Evolutionary conservation across 53 echinoderm and acorn worm species (phyloP).

Genomic region (Henricia sp.): DNA sequence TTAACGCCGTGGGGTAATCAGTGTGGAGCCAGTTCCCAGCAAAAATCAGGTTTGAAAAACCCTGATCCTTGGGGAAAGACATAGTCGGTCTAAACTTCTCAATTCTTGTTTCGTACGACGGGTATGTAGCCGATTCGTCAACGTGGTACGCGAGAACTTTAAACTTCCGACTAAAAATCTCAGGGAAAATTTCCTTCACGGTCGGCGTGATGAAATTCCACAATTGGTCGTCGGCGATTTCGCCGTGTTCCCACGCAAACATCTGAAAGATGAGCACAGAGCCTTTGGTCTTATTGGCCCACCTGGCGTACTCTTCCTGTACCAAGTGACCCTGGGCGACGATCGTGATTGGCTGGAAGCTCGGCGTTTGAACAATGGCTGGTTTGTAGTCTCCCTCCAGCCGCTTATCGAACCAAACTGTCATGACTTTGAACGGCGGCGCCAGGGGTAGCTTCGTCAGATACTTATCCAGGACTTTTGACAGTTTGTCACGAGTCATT

Average conservation of each 20-base stretch:
- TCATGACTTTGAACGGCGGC: slow-evolving; percentile 85
- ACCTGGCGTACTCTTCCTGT: slow-evolving; percentile 77
- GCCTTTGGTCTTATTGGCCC: slow-evolving; percentile 87
- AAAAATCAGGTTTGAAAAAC: slow-evolving; percentile 77
- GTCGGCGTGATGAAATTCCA: slow-evolving; percentile 85
- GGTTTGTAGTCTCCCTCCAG: slow-evolving; percentile 55
- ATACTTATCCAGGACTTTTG: slow-evolving; percentile 11
- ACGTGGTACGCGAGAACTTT: slow-evolving; percentile 79
- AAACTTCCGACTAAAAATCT: slow-evolving; percentile 80
- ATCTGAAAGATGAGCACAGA: slow-evolving; percentile 84
- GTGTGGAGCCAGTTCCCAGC: slow-evolving; percentile 97
- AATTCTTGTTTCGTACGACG: slow-evolving; percentile 72
- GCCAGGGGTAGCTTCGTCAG: slow-evolving; percentile 71
- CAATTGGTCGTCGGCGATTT: slow-evolving; percentile 67
- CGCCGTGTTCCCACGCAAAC: slow-evolving; percentile 76
- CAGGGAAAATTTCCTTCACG: slow-evolving; percentile 84
- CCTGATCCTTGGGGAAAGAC: slow-evolving; percentile 65
- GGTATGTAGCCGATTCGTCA: slow-evolving; percentile 68
- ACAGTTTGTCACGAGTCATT: slow-evolving; percentile 4
- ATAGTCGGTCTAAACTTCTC: slow-evolving; percentile 76
- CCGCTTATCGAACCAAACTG: slow-evolving; percentile 92
- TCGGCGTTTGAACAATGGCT: slow-evolving; percentile 83
- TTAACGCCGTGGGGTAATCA: slow-evolving; percentile 86
- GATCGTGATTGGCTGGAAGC: slow-evolving; percentile 79
- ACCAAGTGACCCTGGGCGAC: slow-evolving; percentile 85